A percentile compares a stretch with the other conserved stretches of the same genome.
Evolutionary conservation across 1,140 invertebrate species (phyloP).

Genomic region (Pectinophora gossypiella): DNA sequence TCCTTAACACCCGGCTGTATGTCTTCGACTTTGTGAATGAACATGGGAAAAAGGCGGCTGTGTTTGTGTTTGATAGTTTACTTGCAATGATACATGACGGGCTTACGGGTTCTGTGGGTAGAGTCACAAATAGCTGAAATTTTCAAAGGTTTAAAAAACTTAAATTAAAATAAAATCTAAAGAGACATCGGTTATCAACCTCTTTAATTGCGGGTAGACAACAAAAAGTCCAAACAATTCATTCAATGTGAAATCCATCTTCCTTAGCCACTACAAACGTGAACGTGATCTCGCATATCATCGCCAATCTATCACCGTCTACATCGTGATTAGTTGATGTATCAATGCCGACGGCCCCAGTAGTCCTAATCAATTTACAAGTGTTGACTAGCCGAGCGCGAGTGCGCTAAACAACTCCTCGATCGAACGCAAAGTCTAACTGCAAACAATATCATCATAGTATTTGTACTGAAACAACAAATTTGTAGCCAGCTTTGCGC

Average conservation of each 20-base stretch:
- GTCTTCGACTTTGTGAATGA: not conserved
- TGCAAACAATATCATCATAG: slow-evolving; percentile 72
- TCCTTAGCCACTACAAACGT: too few species aligned
- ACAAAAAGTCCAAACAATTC: too few species aligned
- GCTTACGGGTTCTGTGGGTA: not conserved
- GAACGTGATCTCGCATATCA: too few species aligned
- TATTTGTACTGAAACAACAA: slow-evolving; percentile 74
- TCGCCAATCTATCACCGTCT: too few species aligned
- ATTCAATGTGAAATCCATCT: too few species aligned
- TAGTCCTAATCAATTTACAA: slow-evolving; percentile 49
- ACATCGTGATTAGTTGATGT: not conserved
- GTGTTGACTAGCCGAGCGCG: slow-evolving; percentile 42
- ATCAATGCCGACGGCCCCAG: not conserved
- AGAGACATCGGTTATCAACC: too few species aligned
- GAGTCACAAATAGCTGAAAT: not conserved
- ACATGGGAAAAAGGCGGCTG: not conserved
- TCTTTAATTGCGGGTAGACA: too few species aligned
- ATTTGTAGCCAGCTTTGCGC: slow-evolving; percentile 72
- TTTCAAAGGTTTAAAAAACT: too few species aligned
- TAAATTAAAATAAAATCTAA: too few species aligned
- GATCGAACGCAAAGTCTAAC: slow-evolving; percentile 68
- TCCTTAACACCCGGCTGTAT: not conserved
- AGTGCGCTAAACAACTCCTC: slow-evolving; percentile 56
- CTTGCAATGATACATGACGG: not conserved
- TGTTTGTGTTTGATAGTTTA: not conserved